phyloP scores from a whole-genome alignment of 2,888 invertebrate genomes.

The Philereme transversata region DNA sequence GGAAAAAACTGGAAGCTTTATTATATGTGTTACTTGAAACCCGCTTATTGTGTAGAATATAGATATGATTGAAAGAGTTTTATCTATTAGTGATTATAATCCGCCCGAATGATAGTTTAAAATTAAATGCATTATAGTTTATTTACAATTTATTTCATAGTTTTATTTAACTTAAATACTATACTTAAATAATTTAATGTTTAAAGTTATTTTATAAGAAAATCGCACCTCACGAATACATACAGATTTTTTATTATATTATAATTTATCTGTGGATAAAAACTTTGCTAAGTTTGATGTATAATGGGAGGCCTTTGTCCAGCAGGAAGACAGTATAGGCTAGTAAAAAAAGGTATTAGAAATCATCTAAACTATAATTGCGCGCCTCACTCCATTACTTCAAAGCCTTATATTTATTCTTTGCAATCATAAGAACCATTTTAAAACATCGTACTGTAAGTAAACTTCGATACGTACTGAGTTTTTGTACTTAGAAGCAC shows the following conservation, averaged over 20 bases:
- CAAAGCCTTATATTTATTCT: too few relatives aligned
- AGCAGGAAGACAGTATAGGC: too few relatives aligned
- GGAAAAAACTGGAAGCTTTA: background rate
- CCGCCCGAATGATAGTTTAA: slow-evolving; percentile 23
- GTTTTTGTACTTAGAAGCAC: too few relatives aligned
- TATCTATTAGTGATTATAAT: slow-evolving; percentile 15
- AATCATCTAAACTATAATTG: too few relatives aligned
- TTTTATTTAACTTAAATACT: slow-evolving; percentile 21
- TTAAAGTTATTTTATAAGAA: slow-evolving; percentile 1
- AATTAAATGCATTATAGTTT: slow-evolving; percentile 27
- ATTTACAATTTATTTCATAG: slow-evolving; percentile 36
- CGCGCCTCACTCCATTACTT: too few relatives aligned
- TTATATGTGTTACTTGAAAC: background rate
- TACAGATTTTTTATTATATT: background rate
- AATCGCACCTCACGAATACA: background rate
- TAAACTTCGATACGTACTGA: too few relatives aligned
- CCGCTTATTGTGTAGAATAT: background rate
- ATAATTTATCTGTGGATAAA: too few relatives aligned
- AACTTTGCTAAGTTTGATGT: too few relatives aligned
- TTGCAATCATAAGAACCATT: too few relatives aligned
- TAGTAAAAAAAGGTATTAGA: too few relatives aligned
- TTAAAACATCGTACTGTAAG: too few relatives aligned
- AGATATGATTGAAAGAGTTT: background rate
- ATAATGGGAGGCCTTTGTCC: too few relatives aligned
- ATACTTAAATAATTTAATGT: background rate